These are phyloP conservation scores for Acleris sparsana DNA, from an alignment of 2,888 invertebrate genomes.

Conservation along the genomic window DNA sequence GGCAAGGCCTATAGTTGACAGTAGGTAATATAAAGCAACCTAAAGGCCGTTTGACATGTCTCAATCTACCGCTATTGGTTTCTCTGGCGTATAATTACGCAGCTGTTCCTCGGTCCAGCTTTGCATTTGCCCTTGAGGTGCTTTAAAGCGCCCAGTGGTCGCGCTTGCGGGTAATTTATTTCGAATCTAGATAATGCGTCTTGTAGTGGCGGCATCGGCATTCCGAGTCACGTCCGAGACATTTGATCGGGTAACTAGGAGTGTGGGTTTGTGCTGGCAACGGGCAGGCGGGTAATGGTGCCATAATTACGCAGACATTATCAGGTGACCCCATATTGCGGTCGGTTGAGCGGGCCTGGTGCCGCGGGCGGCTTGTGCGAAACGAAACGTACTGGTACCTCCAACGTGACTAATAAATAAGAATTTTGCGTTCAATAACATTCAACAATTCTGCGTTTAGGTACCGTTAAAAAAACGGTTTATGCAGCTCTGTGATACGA, in stretches of 20 bases:
- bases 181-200: constrained; percentile 72
- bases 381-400: constrained; percentile 21
- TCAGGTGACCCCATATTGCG: constrained; percentile 80
- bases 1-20: constrained; percentile 1
- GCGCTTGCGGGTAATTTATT: constrained; percentile 68
- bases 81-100: constrained; percentile 36
- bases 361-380: constrained; percentile 36
- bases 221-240: constrained; percentile 75
- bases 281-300: constrained; percentile 62
- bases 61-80: constrained; percentile 37
- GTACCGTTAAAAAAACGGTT: too few species aligned
- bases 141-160: constrained; percentile 60
- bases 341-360: constrained; percentile 50
- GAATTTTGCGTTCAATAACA: constrained; percentile 20
- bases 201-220: constrained; percentile 62
- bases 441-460: constrained; percentile 7
- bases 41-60: constrained; percentile 30
- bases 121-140: constrained; percentile 60
- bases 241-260: constrained; percentile 78
- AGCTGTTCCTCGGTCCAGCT: constrained; percentile 33
- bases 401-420: constrained; percentile 31
- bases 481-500: too few species aligned
- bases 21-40: constrained; percentile 25
- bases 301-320: constrained; percentile 78
- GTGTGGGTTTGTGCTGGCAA: constrained; percentile 65